Conservation (phyloP, 2,113 vertebrate genomes). For the Sterrhoptilus dennistouni region DNA sequence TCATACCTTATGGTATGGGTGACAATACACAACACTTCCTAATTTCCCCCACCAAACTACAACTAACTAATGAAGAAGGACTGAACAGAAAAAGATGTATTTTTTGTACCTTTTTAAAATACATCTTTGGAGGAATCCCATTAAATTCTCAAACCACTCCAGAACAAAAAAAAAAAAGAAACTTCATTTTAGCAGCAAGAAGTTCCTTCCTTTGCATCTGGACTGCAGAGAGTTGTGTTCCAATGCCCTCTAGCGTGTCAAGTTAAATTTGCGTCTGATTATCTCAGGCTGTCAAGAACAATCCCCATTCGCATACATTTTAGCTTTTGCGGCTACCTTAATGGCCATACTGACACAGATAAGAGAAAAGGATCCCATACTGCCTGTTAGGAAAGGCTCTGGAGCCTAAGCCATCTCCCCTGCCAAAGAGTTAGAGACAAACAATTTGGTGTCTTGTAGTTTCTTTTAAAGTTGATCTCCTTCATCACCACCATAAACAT, state of each 20-base stretch:
- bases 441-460: not conserved
- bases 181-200: not conserved
- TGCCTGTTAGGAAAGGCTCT: not conserved
- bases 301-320: not conserved
- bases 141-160: not conserved
- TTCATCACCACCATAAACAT: not conserved
- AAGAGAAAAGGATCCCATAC: not conserved
- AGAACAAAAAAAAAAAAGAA: not conserved
- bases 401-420: not conserved
- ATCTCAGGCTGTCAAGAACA: not conserved
- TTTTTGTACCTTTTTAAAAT: not conserved
- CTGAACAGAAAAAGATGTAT: not conserved
- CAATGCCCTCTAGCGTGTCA: constrained; percentile 31
- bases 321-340: not conserved
- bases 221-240: not conserved
- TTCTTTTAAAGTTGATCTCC: not conserved
- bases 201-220: not conserved
- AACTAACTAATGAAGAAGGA: not conserved
- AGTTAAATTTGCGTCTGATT: not conserved
- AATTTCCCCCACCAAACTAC: not conserved
- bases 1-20: not conserved
- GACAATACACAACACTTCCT: not conserved
- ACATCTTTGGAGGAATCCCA: not conserved
- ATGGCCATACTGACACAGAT: not conserved
- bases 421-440: not conserved